Evolutionary conservation across 2,888 invertebrate species (phyloP), one percentile per base, ranked within the genome.

Genomic region (Dermolepida albohirtum): DNA sequence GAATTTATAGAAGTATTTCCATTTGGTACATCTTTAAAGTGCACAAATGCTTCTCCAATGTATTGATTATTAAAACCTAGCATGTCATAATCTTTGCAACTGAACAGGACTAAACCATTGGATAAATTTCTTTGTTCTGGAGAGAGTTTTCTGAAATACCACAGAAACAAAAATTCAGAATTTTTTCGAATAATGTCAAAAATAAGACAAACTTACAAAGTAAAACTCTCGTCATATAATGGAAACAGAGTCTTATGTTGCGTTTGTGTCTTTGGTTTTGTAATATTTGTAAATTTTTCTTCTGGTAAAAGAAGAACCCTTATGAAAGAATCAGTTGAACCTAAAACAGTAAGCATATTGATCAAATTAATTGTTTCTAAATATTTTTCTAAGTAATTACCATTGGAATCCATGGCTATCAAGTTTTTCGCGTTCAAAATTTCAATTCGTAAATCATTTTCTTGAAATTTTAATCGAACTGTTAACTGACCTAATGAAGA

Each of bases 31-130:
- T 93, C 92, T 70, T 86, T 88, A 83, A 98, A 92, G 75, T 92
- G 89, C 39, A 97, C 81, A 83, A 94, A 97, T 44, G 95, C 94
- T 84, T 98, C 98, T 7, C 97, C 97, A 73, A 98, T 92, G 84
- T 97, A 97, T 79, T 96, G 95, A 82, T 96, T 96, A 76, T 90
- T 90, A 81, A 96, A 89, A 63, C 95, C 92, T 82, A 97, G 89
- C 83, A 97, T 90, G 83, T 98, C 98, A 82, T 96, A 96, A 84
- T 98, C 98, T 86, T 98, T 98, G 11, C 98, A 88, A 73, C 95
- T 93, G 79, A 99, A 94, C 73, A 94, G 88, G 66, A 98, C 82
- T 72, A 96, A 84, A 0, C 90, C 95, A 74, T 93, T 89, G 41
- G 88, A 79, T 6, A 86, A 77, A 41, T 85, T 84, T 64, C 90